phyloP scores from a whole-genome alignment of 92 coral and sea anemone species.

The Hydrozoanthus gracilis region DNA sequence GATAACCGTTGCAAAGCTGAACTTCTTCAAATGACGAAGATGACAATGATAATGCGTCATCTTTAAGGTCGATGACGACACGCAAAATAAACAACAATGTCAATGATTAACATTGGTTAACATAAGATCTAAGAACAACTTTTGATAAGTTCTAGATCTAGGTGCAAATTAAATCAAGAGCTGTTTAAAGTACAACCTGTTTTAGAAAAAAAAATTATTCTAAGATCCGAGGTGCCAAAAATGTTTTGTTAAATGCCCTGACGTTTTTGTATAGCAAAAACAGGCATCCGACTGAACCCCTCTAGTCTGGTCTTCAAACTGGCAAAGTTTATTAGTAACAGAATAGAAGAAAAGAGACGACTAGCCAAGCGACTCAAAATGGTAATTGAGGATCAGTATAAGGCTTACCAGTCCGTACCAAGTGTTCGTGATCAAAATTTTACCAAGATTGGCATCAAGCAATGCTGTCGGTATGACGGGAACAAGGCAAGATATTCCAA shows the following conservation, averaged over 20 bases:
- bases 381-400: slow-evolving; percentile 73
- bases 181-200: no score
- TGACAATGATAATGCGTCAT: no score
- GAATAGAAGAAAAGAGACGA: slow-evolving; percentile 76
- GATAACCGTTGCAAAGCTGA: no score
- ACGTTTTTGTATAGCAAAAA: slow-evolving; percentile 53
- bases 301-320: slow-evolving; percentile 69
- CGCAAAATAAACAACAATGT: no score
- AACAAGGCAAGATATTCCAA: slow-evolving; percentile 73
- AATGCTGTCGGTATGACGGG: slow-evolving; percentile 84
- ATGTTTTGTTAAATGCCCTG: background rate
- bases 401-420: slow-evolving; percentile 43
- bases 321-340: slow-evolving; percentile 77
- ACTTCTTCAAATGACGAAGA: no score
- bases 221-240: no score
- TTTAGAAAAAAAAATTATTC: no score
- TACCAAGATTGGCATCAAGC: slow-evolving; percentile 68
- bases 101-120: no score
- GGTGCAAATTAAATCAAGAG: no score
- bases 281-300: slow-evolving; percentile 70
- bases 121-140: no score
- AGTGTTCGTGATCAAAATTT: slow-evolving; percentile 56
- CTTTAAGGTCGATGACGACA: no score
- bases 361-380: slow-evolving; percentile 67
- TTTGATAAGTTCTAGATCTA: no score